These are phyloP conservation scores for Diabrotica virgifera DNA, from an alignment of 1,140 invertebrate species.

Conservation along the genomic window DNA sequence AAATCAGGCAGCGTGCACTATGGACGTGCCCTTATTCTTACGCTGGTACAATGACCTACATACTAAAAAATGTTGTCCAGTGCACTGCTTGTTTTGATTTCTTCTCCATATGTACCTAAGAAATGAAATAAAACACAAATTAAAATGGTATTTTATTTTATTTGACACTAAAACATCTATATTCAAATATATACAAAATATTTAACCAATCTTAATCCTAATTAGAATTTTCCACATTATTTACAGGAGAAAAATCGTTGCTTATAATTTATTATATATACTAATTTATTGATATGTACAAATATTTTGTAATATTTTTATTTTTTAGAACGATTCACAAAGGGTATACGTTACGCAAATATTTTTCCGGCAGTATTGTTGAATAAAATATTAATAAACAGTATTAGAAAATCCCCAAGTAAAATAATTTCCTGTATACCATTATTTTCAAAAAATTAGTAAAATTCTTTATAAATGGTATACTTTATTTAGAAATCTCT, in stretches of 20 bases:
- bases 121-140: not conserved
- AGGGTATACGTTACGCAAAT: not conserved
- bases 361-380: not conserved
- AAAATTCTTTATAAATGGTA: no score
- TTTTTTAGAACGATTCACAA: not conserved
- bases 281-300: constrained; percentile 35
- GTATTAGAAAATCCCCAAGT: no score
- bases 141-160: constrained; percentile 17
- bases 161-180: constrained; percentile 20
- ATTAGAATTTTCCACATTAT: constrained; percentile 29
- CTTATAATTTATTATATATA: constrained; percentile 14
- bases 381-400: no score
- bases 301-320: constrained; percentile 16
- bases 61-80: no score
- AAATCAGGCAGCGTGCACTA: no score
- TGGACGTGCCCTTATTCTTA: no score
- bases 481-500: no score
- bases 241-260: constrained; percentile 29
- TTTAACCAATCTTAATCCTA: constrained; percentile 19
- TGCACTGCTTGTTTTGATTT: no score
- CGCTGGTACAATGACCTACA: no score
- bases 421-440: no score
- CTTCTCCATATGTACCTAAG: no score
- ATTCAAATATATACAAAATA: constrained; percentile 25
- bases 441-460: no score